Base-by-base conservation (phyloP, 2,113 vertebrate species). In the Cariama cristata region DNA sequence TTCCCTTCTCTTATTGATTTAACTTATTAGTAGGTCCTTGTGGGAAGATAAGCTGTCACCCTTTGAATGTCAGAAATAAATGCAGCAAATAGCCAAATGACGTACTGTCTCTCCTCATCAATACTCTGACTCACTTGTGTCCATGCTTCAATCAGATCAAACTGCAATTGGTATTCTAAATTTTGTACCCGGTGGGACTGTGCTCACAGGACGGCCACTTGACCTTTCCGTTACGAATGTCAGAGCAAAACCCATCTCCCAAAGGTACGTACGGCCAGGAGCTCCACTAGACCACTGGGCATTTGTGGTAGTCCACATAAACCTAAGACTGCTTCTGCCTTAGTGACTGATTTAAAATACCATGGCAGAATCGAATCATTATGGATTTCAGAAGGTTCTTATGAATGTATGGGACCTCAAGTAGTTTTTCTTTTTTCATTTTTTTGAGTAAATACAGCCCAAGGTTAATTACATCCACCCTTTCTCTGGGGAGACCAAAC, bases 51-150 rank as follows among this genome's bases (percentile, higher is more conserved):
- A 92, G 50, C 18, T 80, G 45, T 83, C 88, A 92, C 26, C 19
- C 4, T 74, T 55, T 85, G 47, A 91, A 93, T 50, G 27, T 79
- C 86, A 95, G 56, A 89, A 89, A 96, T 77, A 94, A 92, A 81
- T 35, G n/a, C 38, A 94, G 59, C 38, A 94, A 83, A 73, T 16
- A 86, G 69, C 47, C 56, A 84, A 72, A 75, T 56, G 52, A 59
- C 77, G 84, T 21, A 45, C 49, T 74, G 44, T 53, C 27, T 89
- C 13, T 71, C 52, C 33, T 73, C 47, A 17, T 87, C 86, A 75
- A 81, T 79, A 67, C 27, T 67, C 56, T 89, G 76, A 85, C 44
- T 87, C 33, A 81, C 15, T 64, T 72, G n/a, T 10, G 15, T 47
- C 47, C 44, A 33, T 4, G 3, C 9, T 87, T 79, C 4, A 3